Base-by-base conservation (phyloP, 2,888 invertebrate species). In the Teleogryllus oceanicus region DNA sequence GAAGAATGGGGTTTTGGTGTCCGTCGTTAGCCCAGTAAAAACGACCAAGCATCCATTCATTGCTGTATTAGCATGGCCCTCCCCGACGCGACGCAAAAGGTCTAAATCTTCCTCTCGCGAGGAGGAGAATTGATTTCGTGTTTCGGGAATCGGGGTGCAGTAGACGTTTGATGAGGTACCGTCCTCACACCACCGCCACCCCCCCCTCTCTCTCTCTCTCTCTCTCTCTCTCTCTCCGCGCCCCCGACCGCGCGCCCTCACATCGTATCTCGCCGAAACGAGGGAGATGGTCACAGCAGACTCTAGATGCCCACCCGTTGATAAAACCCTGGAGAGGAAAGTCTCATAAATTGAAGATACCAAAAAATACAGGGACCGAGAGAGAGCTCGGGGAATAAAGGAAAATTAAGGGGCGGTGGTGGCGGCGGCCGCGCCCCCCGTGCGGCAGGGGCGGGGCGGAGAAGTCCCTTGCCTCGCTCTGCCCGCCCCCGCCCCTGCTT, bases 301-400 rank as follows among this genome's bases (percentile, higher is more conserved):
- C 62, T 62, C 62, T 62, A 62, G 62, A 62, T 62, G 62, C 62
- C 62, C 62, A n/a, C 16, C 62, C 62, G 62, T 62, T 62, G 62
- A 62, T 62, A 62, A 62, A 62, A 62, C 62, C 62, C 62, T 13
- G 62, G 62, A 62, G 62, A 62, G 62, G 62, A 62, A 62, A 62
- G 62, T 62, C 62, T 62, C 62, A 62, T 62, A 62, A 62, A 62
- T 62, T 62, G 62, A 62, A 62, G 62, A 62, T 62, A 62, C 62
- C 62, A 18, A 62, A 62, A 62, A 62, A 62, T 62, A 62, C 62
- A 62, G 62, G 62, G 62, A 13, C n/a, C 62, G 62, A n/a, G 62
- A 62, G 62, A 62, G n/a, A 62, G 62, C 62, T 62, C n/a, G 13
- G 62, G 62, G 62, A 62, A 62, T 62, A 62, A 62, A 62, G 62